Base-by-base conservation (phyloP, 2,888 invertebrate genomes). In the Ophion ventricosus region DNA sequence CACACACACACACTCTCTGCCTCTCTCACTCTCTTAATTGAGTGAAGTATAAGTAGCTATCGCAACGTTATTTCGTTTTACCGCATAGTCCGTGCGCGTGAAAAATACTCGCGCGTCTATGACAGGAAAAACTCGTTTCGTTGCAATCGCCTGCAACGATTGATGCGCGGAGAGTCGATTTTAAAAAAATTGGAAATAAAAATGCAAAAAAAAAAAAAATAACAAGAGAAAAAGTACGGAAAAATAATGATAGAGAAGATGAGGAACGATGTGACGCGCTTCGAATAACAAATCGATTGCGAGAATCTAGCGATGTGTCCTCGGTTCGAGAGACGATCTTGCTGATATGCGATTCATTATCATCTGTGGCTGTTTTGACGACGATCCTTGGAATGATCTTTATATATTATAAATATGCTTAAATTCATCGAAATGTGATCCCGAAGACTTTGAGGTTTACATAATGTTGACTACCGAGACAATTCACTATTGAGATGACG, bases 1-100 rank as follows among this genome's bases (percentile, higher is more conserved):
- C n/a, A n/a, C n/a, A n/a, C n/a, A n/a, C n/a, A n/a, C n/a, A n/a
- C n/a, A 7, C 35, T 35, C 35, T 35, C 7, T 35, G 7, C 8
- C 35, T 8, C 35, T 35, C 35, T 35, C 35, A 1, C 35, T 35
- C 17, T 49, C 35, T 59, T 82, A 82, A 82, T 82, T 82, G 67
- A 82, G 26, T 82, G 57, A 67, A 82, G 77, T 73, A 77, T 82
- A 75, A 75, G 64, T 29, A 64, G 14, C 63, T 14, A 43, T 64
- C 57, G 14, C 17, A 26, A 14, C 8, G 20, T 54, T 29, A 54
- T 75, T 61, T 23, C 35, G 56, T 49, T 43, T 43, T 10, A 43
- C 43, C 43, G 43, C 43, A 14, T 11, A 43, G 43, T 43, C 11
- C 14, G 11, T 1, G 43, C 43, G 14, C 14, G 20, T 5, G 40